Evolutionary conservation across 2,888 invertebrate species (phyloP).

Genomic region (Carpatolechia fugitivella): DNA sequence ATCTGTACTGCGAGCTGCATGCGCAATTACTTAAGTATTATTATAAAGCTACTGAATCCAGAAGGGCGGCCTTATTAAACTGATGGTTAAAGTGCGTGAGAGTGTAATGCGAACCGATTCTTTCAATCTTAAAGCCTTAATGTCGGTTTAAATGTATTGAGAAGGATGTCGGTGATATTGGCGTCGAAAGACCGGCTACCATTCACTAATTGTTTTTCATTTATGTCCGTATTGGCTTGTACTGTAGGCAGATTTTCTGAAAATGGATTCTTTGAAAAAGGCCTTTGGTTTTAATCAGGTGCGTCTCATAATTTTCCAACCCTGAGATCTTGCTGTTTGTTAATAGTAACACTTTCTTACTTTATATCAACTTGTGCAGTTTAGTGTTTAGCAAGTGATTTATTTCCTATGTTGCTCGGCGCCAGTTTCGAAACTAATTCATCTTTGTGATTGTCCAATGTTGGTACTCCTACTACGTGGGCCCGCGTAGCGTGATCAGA

Average conservation of each 20-base stretch:
- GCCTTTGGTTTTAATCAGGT: no score
- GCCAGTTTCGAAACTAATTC: background rate
- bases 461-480: background rate
- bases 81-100: constrained; percentile 47
- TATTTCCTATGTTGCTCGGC: background rate
- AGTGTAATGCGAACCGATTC: constrained; percentile 32
- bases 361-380: no score
- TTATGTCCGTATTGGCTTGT: background rate
- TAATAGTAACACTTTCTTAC: no score
- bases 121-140: constrained; percentile 10
- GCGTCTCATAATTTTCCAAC: no score
- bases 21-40: constrained; percentile 53
- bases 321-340: no score
- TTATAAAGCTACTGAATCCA: constrained; percentile 66
- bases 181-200: background rate
- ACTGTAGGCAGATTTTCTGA: background rate
- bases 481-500: constrained; percentile 7
- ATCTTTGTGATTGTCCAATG: background rate
- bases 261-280: background rate
- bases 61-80: constrained; percentile 42
- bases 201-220: background rate
- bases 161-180: background rate
- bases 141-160: background rate
- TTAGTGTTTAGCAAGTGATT: no score
- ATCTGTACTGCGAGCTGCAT: constrained; percentile 54